Conservation (phyloP, 2,797 vertebrate genomes). For the Glyptemys insculpta region DNA sequence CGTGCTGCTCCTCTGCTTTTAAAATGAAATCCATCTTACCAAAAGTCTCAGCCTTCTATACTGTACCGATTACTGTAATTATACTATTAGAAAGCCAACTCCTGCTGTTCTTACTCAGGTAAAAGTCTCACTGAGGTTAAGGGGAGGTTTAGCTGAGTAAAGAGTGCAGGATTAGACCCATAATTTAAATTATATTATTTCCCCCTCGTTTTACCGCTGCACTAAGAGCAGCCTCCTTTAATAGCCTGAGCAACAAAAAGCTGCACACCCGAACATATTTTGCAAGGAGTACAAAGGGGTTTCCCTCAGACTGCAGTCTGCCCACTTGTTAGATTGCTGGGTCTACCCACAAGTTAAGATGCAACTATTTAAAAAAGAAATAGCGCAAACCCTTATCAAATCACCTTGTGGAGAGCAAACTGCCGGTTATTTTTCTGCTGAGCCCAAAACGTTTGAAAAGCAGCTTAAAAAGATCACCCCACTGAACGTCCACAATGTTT, state of each 20-base stretch:
- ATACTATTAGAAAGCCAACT: background rate
- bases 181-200: background rate
- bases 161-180: background rate
- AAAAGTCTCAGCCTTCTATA: background rate
- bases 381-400: slow-evolving; percentile 58
- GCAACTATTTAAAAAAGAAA: slow-evolving; percentile 17
- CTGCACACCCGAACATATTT: background rate
- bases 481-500: background rate
- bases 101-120: background rate
- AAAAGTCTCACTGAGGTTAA: background rate
- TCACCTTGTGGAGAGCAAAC: slow-evolving; percentile 2
- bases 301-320: background rate
- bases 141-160: background rate
- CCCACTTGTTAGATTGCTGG: background rate
- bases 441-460: slow-evolving; percentile 8
- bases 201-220: background rate
- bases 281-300: background rate
- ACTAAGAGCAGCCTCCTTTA: background rate
- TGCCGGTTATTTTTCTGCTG: background rate
- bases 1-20: background rate
- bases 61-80: background rate
- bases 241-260: background rate
- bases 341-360: background rate
- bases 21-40: background rate
- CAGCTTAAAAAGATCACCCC: slow-evolving; percentile 19